phyloP scores from a whole-genome alignment of 2,888 invertebrate genomes.

The Acronicta psi region DNA sequence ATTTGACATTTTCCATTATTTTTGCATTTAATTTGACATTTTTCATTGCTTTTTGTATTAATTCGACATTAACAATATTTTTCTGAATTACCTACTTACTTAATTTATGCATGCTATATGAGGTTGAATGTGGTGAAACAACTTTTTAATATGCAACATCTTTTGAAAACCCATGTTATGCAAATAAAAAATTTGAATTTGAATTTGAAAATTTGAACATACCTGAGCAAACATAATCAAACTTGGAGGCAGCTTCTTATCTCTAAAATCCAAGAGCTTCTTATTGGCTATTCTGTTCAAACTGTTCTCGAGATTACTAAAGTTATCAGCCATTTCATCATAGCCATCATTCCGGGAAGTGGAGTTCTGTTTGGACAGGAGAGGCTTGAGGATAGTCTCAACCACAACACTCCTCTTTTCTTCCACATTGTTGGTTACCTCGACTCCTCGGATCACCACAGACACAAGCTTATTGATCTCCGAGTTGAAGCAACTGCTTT shows the following conservation, averaged over 20 bases:
- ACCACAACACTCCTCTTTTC: constrained; percentile 80
- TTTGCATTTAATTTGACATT: too few species aligned
- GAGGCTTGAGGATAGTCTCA: constrained; percentile 84
- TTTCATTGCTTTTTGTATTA: too few species aligned
- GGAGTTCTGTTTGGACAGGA: constrained; percentile 84
- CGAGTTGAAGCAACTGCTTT: constrained; percentile 96
- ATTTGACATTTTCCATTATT: too few species aligned
- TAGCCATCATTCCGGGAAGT: constrained; percentile 60
- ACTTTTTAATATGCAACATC: too few species aligned
- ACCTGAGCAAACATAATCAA: constrained; percentile 95
- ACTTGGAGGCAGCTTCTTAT: constrained; percentile 93
- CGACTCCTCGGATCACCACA: constrained; percentile 94
- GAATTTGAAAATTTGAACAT: constrained; percentile 46
- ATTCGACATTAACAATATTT: too few species aligned
- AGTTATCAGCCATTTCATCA: constrained; percentile 55
- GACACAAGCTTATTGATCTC: constrained; percentile 95
- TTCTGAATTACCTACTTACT: too few species aligned
- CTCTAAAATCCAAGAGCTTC: constrained; percentile 90
- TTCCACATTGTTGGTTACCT: constrained; percentile 93
- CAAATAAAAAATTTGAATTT: too few species aligned
- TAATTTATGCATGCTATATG: too few species aligned
- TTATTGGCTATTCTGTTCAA: constrained; percentile 60
- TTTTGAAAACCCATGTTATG: too few species aligned
- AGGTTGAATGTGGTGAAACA: too few species aligned
- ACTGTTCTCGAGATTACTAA: constrained; percentile 60